Base-by-base conservation (phyloP, 2,797 vertebrate genomes). In the Cynopterus sphinx region DNA sequence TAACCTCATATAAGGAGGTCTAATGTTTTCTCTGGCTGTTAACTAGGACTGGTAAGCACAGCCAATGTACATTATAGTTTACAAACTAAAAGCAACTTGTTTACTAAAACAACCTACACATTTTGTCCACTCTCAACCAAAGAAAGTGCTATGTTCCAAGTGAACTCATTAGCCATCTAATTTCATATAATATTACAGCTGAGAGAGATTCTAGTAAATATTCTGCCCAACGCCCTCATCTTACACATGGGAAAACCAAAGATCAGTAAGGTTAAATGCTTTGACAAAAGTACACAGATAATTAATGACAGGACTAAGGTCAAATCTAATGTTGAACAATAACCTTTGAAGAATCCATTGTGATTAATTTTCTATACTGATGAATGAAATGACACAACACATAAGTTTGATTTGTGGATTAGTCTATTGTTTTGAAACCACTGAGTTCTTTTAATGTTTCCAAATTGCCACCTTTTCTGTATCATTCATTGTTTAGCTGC, bases 21-120 rank as follows among this genome's bases (percentile, higher is more conserved):
- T 51, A 68, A 81, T 90, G 86, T 93, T 97, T 97, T 93, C 75
- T 89, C 91, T 96, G 96, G 94, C 74, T 94, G 26, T 53, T 93
- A 90, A 96, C 82, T 92, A 94, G 83, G 63, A 87, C 51, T 46
- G 61, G 46, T n/a, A 63, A 77, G 53, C 43, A 77, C 11, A 85
- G 89, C 36, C 81, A 94, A 81, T 85, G 96, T 81, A 92, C 75
- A 95, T 22, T 33, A 55, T 3, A 94, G 36, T 65, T 91, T 86
- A 77, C 53, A 87, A 94, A 90, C 75, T 68, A 83, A 97, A 36
- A 83, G 73, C 61, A 86, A 8, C 17, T 43, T 71, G 57, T 96
- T 94, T 87, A 81, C 43, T 49, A 46, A 86, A 92, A 86, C 31
- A 92, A 75, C 53, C 61, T 63, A 46, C 81, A 68, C 71, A 55